These are phyloP conservation scores for Timema cristinae DNA, from an alignment of 2,888 invertebrate species.

Conservation along the genomic window DNA sequence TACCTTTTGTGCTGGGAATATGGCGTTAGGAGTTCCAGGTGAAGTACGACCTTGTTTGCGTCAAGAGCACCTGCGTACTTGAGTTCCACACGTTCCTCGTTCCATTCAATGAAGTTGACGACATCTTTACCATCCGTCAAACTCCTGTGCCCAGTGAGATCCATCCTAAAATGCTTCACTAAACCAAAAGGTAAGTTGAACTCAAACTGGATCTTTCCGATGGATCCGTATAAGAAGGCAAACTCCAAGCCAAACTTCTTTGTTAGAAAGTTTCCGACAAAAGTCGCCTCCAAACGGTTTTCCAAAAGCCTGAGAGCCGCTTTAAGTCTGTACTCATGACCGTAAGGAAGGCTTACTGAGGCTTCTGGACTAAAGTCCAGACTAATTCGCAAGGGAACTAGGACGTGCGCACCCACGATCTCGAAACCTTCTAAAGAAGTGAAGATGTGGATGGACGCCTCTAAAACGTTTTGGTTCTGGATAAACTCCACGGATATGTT, in stretches of 20 bases:
- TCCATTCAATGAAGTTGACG: constrained; percentile 30
- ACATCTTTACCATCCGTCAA: not conserved
- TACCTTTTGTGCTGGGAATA: not conserved
- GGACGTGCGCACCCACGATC: too few relatives aligned
- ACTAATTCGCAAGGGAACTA: too few relatives aligned
- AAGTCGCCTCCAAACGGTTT: too few relatives aligned
- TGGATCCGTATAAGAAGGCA: too few relatives aligned
- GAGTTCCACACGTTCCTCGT: constrained; percentile 34
- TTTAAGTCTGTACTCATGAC: too few relatives aligned
- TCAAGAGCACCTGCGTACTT: constrained; percentile 31
- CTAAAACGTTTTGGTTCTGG: not conserved
- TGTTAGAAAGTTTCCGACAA: too few relatives aligned
- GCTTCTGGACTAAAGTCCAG: too few relatives aligned
- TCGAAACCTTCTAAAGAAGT: too few relatives aligned
- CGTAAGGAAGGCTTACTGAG: too few relatives aligned
- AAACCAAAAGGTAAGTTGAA: not conserved
- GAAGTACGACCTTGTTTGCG: constrained; percentile 29
- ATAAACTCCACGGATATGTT: not conserved
- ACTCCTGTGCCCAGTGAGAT: not conserved
- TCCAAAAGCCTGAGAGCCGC: too few relatives aligned
- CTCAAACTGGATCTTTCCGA: not conserved
- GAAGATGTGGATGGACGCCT: not conserved
- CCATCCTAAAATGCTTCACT: not conserved
- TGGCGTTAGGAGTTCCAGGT: not conserved
- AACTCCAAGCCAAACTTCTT: too few relatives aligned